Evolutionary conservation across 2,888 invertebrate genomes (phyloP), one percentile per base, ranked within the genome.

Genomic region (Cepaea hortensis): DNA sequence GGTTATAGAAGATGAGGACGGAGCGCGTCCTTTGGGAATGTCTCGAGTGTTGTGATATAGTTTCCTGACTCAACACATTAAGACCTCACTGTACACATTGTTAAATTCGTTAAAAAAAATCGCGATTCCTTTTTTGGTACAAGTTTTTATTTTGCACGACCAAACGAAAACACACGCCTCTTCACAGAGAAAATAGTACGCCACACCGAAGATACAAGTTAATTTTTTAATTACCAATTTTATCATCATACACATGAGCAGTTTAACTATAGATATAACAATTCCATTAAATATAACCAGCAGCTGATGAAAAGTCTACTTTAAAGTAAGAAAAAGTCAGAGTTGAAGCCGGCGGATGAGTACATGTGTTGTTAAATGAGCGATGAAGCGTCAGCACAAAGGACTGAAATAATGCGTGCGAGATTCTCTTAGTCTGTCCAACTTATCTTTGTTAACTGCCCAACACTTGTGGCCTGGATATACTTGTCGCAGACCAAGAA

Each of bases 341-440:
- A 3, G n/a, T 72, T 50, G 6, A 75, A 79, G 3, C 5, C 35
- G 13, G 85, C 81, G 85, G 20, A 85, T 65, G 80, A 81, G 81
- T 85, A 85, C 85, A 81, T 73, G 85, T 85, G 85, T 85, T 85
- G 85, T 79, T 81, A 72, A 85, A 23, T 18, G 81, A 73, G 75
- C 85, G 85, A 81, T 81, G 48, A 80, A 85, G 85, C 85, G 85
- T 85, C 85, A 85, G 81, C 81, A 80, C 81, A 81, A 85, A 85
- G 85, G 73, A 72, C 65, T 75, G 81, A 20, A 81, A 73, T 85
- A 73, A 80, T 81, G 72, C 75, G 13, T 85, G 65, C 68, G 9
- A 72, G 55, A 50, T 80, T 72, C 70, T 79, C 68, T 55, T 77
- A 79, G 79, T 70, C 70, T 79, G 50, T 15, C 35, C 4, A 55